Base-by-base conservation (phyloP, 2,797 vertebrate species). In the Simalia tracyae region DNA sequence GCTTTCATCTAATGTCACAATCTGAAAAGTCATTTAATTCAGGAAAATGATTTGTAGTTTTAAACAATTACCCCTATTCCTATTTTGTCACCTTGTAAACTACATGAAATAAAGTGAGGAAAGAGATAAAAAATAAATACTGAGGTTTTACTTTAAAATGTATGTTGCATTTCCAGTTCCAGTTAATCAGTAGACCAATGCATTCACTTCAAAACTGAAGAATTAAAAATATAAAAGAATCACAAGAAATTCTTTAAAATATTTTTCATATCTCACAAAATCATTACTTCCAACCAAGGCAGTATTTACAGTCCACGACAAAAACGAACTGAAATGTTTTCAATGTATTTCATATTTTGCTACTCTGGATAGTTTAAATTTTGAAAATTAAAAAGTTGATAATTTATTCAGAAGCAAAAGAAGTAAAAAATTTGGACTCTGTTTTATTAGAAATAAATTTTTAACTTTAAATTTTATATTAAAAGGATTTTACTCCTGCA, bases 351-450 rank as follows among this genome's bases (percentile, higher is more conserved):
- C 36, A 24, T 42, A 17, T 68, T 59, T 59, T 68, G 15, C 68
- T 66, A 68, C 9, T 11, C 22, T 86, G 24, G 31, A 31, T 57
- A 86, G 22, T 19, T 12, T 68, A 42, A 12, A 14, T 93, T 89
- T 84, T 92, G 3, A 84, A 57, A 89, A 87, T 10, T 93, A 93
- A 91, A 94, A 91, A 12, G 4, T 24, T 95, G 8, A 54, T 42
- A 91, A 66, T n/a, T 85, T 91, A 91, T 88, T 61, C 2, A 92
- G 93, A 91, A 90, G 42, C 89, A 63, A 89, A 59, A 0, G 22
- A 54, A 89, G 11, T 42, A 42, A 42, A 42, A 3, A 42, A 42
- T 42, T 42, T 42, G 42, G 42, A 42, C 42, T 42, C 42, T 42
- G 3, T 42, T 42, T 42, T 42, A 42, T 42, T 42, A 42, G 2